Evolutionary conservation across 2,888 invertebrate genomes (phyloP), one percentile per base, ranked within the genome.

Genomic region (Nesidiocoris tenuis): DNA sequence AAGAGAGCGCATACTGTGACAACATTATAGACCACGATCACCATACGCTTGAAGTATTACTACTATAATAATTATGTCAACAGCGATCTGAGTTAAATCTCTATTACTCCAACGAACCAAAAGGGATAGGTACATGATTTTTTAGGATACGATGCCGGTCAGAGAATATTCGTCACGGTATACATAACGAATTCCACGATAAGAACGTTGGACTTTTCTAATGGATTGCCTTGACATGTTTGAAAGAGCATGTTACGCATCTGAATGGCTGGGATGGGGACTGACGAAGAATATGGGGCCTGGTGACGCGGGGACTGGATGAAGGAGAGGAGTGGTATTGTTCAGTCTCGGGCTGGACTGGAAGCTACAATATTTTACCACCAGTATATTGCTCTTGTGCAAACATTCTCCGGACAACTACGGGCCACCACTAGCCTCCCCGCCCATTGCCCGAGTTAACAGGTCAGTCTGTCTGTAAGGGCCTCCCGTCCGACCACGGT

Each of bases 381-480:
- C 65, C 65, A 65, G 65, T 65, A 17, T 65, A 65, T 65, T 65
- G 65, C 65, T 19, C 17, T 16, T 18, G 65, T 9, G 65, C 39
- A 65, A 65, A 65, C 65, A 65, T 65, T 65, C 65, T 39, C n/a
- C 39, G 39, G 39, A 39, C 39, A 39, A 39, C 5, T 39, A 39
- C n/a, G n/a, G 39, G 39, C 39, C 5, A 12, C 39, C 39, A 12
- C 39, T 7, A 12, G 12, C 39, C 39, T 39, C 12, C n/a, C n/a
- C n/a, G n/a, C n/a, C 39, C 39, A 39, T 39, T 12, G 39, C 12
- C n/a, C 12, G 39, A 39, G 39, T 39, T 39, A 39, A 39, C 39
- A 39, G 39, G 39, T 39, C 39, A 39, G 39, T 39, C 12, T n/a
- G n/a, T n/a, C n/a, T 39, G 39, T 7, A 39, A 39, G 39, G 12